phyloP scores from a whole-genome alignment of 2,888 invertebrate genomes.

The Meta bourneti region DNA sequence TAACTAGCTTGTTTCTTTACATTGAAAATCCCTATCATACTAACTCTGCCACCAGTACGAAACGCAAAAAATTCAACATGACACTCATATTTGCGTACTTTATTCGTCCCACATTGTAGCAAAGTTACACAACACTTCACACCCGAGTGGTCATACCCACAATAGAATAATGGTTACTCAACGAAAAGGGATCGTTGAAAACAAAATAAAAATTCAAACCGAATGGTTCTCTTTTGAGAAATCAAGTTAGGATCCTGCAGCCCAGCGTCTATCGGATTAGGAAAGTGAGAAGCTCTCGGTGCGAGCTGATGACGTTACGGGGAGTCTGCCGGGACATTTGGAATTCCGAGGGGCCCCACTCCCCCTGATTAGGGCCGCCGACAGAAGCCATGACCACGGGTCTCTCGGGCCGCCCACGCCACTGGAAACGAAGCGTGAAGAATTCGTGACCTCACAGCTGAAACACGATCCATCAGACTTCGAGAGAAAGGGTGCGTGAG shows the following conservation, averaged over 20 bases:
- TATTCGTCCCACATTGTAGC: too few species aligned
- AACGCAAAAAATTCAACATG: too few species aligned
- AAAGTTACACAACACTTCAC: too few species aligned
- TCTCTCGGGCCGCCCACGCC: constrained; percentile 26
- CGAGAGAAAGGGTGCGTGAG: background rate
- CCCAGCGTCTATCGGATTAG: constrained; percentile 23
- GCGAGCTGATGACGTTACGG: background rate
- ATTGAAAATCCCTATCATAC: too few species aligned
- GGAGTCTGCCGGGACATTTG: constrained; percentile 5
- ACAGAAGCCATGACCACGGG: background rate
- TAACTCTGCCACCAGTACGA: too few species aligned
- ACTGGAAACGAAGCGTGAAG: constrained; percentile 17
- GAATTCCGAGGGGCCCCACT: constrained; percentile 5
- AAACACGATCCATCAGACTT: background rate
- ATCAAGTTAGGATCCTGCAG: constrained; percentile 32
- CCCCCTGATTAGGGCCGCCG: constrained; percentile 9
- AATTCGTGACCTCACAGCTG: constrained; percentile 16
- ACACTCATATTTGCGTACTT: too few species aligned
- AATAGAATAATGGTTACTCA: too few species aligned
- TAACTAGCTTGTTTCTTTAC: too few species aligned
- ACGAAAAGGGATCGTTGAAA: background rate
- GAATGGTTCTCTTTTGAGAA: background rate
- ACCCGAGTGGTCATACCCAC: too few species aligned
- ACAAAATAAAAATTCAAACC: background rate
- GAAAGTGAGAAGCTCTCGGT: background rate